These are phyloP conservation scores for Cheirogaleus medius DNA, from an alignment of 2,113 vertebrate species.

Conservation along the genomic window DNA sequence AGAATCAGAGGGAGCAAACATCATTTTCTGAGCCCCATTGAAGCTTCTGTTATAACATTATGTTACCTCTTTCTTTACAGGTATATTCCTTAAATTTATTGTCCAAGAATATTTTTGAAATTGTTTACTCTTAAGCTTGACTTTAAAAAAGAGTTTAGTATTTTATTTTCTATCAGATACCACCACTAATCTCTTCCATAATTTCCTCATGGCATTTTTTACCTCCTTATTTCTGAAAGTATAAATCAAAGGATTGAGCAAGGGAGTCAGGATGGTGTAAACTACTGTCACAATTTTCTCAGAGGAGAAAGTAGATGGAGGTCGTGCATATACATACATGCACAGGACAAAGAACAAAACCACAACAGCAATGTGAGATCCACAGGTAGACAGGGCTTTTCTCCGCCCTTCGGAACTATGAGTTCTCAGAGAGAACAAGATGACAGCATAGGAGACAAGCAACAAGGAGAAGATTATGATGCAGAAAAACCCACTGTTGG, in stretches of 20 bases:
- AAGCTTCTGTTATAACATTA: neutral
- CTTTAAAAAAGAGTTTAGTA: neutral
- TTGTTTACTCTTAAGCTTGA: neutral
- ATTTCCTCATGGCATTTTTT: conserved; percentile 49
- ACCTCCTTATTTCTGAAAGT: conserved; percentile 62
- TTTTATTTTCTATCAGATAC: conserved; percentile 28
- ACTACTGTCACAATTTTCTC: conserved; percentile 55
- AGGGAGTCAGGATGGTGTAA: conserved; percentile 58
- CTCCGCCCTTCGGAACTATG: neutral
- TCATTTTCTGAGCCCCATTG: too few relatives aligned
- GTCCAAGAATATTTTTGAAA: neutral
- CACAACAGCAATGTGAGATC: conserved; percentile 61
- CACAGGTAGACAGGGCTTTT: conserved; percentile 70
- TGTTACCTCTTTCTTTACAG: neutral
- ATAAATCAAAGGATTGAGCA: conserved; percentile 71
- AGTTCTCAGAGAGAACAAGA: conserved; percentile 35
- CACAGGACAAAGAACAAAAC: conserved; percentile 58
- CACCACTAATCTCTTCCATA: neutral
- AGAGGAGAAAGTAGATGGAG: neutral
- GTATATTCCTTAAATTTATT: neutral
- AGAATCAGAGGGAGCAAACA: neutral
- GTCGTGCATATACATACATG: neutral
- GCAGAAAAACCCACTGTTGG: conserved; percentile 65
- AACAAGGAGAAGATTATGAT: conserved; percentile 53
- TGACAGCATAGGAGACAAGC: conserved; percentile 53